Percentiles rank a stretch among this genome's conserved stretches.
These are phyloP conservation scores for Paraplagusia blochii DNA, from an alignment of 2,113 vertebrate genomes.

Conservation along the genomic window DNA sequence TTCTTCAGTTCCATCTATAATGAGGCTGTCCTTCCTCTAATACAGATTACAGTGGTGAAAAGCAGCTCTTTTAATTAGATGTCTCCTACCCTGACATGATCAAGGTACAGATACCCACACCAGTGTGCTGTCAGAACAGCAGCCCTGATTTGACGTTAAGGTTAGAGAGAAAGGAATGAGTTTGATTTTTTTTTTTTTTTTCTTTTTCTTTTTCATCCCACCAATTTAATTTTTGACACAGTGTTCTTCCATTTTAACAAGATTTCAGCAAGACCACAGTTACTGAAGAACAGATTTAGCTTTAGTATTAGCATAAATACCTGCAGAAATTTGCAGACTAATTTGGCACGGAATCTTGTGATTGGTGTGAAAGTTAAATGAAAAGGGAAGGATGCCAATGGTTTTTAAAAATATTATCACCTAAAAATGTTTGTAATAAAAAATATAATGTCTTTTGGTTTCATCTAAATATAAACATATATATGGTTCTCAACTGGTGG, in stretches of 20 bases:
- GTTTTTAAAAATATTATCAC: too few relatives aligned
- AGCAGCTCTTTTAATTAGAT: slow-evolving; percentile 65
- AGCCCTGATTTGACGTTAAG: slow-evolving; percentile 34
- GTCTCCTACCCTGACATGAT: slow-evolving; percentile 44
- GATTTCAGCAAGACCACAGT: slow-evolving; percentile 37
- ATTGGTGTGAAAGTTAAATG: too few relatives aligned
- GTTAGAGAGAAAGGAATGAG: slow-evolving; percentile 14
- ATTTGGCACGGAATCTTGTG: too few relatives aligned
- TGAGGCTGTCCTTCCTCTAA: slow-evolving; percentile 45
- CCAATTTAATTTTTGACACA: slow-evolving; percentile 56
- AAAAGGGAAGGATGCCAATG: too few relatives aligned
- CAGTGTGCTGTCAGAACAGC: slow-evolving; percentile 39
- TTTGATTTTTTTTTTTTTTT: slow-evolving; percentile 28
- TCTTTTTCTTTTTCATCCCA: slow-evolving; percentile 53
- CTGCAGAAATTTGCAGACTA: too few relatives aligned
- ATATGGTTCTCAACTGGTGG: too few relatives aligned
- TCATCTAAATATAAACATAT: too few relatives aligned
- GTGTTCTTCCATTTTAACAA: slow-evolving; percentile 38
- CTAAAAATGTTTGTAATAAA: too few relatives aligned
- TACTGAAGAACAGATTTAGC: slow-evolving; percentile 2
- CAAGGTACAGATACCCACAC: slow-evolving; percentile 39
- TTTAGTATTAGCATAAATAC: too few relatives aligned
- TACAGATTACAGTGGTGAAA: slow-evolving; percentile 41
- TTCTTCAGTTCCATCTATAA: slow-evolving; percentile 49
- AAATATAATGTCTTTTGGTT: too few relatives aligned